Evolutionary conservation across 2,113 vertebrate genomes (phyloP).

Genomic region (Neodon shergylaensis): DNA sequence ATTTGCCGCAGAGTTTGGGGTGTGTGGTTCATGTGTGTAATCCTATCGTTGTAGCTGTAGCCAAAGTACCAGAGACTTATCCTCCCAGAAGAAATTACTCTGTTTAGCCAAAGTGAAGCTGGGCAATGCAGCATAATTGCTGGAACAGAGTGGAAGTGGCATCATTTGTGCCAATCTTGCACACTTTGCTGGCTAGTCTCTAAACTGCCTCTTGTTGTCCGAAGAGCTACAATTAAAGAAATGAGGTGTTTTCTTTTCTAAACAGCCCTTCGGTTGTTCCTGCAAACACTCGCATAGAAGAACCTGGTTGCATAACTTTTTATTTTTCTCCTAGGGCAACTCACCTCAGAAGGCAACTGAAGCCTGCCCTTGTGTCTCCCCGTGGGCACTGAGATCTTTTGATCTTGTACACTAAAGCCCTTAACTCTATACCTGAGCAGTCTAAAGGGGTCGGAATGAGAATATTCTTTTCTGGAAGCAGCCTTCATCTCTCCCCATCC

Average conservation of each 20-base stretch:
- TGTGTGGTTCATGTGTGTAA: background rate
- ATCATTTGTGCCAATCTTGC: background rate
- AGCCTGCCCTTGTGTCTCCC: background rate
- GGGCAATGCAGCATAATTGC: background rate
- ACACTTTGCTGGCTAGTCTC: conserved; percentile 30
- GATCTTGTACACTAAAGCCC: background rate
- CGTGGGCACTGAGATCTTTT: background rate
- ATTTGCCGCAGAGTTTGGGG: background rate
- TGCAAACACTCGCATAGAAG: background rate
- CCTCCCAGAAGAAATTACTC: background rate
- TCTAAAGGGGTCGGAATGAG: background rate
- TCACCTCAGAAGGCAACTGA: conserved; percentile 60
- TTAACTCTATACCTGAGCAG: conserved; percentile 16
- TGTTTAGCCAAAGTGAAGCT: conserved; percentile 47
- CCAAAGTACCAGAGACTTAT: background rate
- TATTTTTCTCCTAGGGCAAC: background rate
- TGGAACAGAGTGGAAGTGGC: background rate
- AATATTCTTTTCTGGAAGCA: conserved; percentile 13
- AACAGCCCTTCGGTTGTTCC: conserved; percentile 65
- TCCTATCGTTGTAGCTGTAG: background rate
- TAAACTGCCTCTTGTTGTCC: conserved; percentile 64
- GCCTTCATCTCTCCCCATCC: background rate
- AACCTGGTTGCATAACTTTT: conserved; percentile 28
- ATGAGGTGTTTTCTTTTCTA: conserved; percentile 67
- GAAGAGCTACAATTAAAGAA: conserved; percentile 66